phyloP scores from a whole-genome alignment of 2,113 vertebrate species.

The Microcebus murinus region DNA sequence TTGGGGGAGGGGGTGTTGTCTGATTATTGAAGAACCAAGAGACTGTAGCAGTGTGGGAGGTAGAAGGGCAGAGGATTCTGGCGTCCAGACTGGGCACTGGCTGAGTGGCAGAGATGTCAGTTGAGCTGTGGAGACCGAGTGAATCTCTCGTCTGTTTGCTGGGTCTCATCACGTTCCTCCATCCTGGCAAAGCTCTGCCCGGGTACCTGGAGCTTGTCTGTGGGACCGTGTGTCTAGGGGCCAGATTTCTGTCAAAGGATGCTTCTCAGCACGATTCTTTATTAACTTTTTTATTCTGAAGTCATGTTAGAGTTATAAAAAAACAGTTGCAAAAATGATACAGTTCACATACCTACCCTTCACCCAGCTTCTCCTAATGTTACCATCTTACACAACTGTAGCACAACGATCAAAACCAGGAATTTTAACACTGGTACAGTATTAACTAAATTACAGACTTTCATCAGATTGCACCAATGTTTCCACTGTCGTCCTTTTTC shows the following conservation, averaged over 20 bases:
- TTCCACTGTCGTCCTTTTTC: not conserved
- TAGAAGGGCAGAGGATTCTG: not conserved
- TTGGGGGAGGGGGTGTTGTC: not conserved
- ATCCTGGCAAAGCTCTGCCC: not conserved
- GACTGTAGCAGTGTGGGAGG: not conserved
- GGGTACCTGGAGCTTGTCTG: not conserved
- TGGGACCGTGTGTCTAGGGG: not conserved
- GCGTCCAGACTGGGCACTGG: not conserved
- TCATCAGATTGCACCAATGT: not conserved
- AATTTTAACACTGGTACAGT: not conserved
- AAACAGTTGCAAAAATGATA: not conserved
- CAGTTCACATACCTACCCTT: not conserved
- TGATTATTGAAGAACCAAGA: not conserved
- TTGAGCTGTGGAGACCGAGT: not conserved
- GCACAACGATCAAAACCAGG: not conserved
- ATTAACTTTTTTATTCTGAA: conserved; percentile 15
- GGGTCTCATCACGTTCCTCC: not conserved
- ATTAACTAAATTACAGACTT: not conserved
- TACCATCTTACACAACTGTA: not conserved
- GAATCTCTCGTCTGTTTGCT: not conserved
- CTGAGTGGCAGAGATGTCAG: not conserved
- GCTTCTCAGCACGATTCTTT: not conserved
- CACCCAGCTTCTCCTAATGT: not conserved
- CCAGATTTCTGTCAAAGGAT: not conserved
- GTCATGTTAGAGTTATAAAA: not conserved